Conservation (phyloP, 2,797 vertebrate species). For the Mormyrops attenuatus region DNA sequence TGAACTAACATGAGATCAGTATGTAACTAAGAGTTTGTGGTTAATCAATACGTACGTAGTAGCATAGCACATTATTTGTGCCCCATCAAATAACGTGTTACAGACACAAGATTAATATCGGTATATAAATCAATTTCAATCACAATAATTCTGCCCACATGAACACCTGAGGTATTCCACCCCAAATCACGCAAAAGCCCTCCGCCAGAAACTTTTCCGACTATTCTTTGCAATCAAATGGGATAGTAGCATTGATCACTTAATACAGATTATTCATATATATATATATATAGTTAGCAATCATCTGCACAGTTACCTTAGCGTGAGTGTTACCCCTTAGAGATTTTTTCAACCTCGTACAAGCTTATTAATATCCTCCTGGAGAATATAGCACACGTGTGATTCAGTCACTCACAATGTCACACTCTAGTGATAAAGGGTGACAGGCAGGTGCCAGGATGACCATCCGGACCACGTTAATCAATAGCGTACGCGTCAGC, state of each 20-base stretch:
- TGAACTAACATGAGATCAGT: neutral
- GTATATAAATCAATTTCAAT: neutral
- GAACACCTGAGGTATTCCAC: neutral
- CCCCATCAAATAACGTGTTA: neutral
- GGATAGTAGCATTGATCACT: neutral
- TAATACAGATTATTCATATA: neutral
- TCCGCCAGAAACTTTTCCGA: neutral
- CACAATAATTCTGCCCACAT: neutral
- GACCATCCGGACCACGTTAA: neutral
- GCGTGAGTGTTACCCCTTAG: neutral
- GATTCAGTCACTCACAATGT: neutral
- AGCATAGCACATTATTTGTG: neutral
- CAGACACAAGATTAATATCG: neutral
- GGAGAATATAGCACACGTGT: neutral
- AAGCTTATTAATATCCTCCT: neutral
- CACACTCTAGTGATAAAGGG: constrained; percentile 1
- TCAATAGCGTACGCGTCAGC: neutral
- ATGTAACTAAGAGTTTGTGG: neutral
- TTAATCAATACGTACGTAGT: neutral
- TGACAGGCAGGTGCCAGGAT: neutral
- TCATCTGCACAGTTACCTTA: neutral
- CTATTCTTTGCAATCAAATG: neutral
- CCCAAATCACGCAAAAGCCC: neutral
- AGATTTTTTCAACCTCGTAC: neutral
- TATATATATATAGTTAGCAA: neutral